Base-by-base conservation (phyloP, 2,888 invertebrate genomes). In the Trilocha varians region DNA sequence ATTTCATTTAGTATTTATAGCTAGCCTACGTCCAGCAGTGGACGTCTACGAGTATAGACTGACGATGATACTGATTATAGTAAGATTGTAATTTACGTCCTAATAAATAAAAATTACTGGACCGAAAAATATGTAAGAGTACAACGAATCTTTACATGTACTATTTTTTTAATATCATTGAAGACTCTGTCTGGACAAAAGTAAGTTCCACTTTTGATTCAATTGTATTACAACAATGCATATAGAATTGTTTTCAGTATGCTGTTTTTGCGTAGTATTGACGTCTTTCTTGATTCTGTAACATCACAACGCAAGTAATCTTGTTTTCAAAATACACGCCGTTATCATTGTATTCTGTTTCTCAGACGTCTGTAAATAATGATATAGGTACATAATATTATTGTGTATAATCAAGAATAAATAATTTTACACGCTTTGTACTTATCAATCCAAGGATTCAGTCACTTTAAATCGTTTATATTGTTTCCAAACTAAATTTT, bases 391-490 rank as follows among this genome's bases (percentile, higher is more conserved):
- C 13, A 33, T 39, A 16, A 33, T 33, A 13, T 16, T 4, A 3
- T 33, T 3, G 16, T 16, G 33, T 32, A 33, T 16, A 9, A 25
- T 11, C 25, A 8, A 25, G 13, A 25, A 6, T 18, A 34, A 34
- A 38, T 42, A 13, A 15, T 18, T 25, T 1, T 13, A 44, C 43
- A 44, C 48, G 54, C 42, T 51, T 49, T 52, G 14, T 47, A 47
- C 46, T 58, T 55, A 58, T 55, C 52, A 55, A 50, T 54, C 43
- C 48, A 54, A 56, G 53, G 51, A 45, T 44, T 50, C 43, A 42
- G 44, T 47, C 42, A 47, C 44, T 52, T 53, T 48, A 49, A 44
- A 44, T 43, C 49, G 40, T n/a, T n/a, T n/a, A n/a, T n/a, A n/a
- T n/a, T n/a, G n/a, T n/a, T n/a, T n/a, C n/a, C n/a, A n/a, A n/a